phyloP scores from a whole-genome alignment of 2,797 vertebrate species.

The Hirundo rustica region DNA sequence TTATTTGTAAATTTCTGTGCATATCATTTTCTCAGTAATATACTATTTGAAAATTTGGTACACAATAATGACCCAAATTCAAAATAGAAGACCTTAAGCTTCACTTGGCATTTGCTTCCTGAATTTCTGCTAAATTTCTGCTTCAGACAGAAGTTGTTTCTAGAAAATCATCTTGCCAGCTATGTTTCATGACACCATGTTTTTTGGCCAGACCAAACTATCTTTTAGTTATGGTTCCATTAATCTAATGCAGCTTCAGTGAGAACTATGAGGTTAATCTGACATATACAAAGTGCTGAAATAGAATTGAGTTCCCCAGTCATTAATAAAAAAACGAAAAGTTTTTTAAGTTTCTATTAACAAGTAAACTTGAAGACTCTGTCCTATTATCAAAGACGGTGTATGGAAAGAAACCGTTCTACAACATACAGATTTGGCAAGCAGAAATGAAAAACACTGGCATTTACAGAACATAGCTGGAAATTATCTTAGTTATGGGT shows the following conservation, averaged over 20 bases:
- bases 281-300: background rate
- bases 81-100: background rate
- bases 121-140: background rate
- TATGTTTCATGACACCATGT: background rate
- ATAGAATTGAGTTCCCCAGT: background rate
- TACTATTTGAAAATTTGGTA: background rate
- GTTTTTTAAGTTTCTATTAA: background rate
- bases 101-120: background rate
- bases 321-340: background rate
- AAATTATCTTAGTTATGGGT: background rate
- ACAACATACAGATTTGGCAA: background rate
- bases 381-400: background rate
- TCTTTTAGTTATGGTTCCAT: background rate
- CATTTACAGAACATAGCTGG: background rate
- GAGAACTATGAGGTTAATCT: background rate
- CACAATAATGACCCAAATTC: background rate
- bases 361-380: background rate
- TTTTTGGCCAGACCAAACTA: background rate
- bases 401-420: background rate
- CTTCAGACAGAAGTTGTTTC: background rate
- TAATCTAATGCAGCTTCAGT: background rate
- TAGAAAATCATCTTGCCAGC: background rate
- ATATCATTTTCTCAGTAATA: background rate
- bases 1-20: background rate
- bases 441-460: background rate